Evolutionary conservation across 2,888 invertebrate genomes (phyloP), one percentile per base, ranked within the genome.

Genomic region (Lasioglossum oenotherae): DNA sequence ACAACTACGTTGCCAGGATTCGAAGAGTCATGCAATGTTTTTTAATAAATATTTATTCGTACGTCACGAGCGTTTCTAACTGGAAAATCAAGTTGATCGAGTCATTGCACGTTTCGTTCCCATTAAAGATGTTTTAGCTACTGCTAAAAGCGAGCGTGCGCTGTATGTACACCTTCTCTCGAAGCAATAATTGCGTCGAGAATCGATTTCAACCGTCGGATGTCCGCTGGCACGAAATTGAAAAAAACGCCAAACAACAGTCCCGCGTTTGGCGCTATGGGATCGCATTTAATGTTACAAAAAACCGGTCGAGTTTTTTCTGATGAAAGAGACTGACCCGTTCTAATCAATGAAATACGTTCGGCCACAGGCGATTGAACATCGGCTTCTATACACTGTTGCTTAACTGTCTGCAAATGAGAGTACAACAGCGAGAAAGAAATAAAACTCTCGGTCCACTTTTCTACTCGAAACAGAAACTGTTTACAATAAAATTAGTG

Each of bases 271-370:
- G 27, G 67, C 84, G 78, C 35, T 64, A 76, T 31, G 53, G 75
- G 83, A 79, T 72, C 38, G 78, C 78, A 72, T 83, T 87, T 78
- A 82, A 83, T 69, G 78, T 76, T 81, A 72, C 76, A 73, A 46
- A 57, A 72, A 75, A 53, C 31, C 6, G 23, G 12, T 31, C 72
- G 64, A 60, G 81, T 72, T 84, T 81, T 44, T 77, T 77, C 64
- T 46, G 82, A 83, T 81, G 81, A 84, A 88, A 87, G 78, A 57
- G 60, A 38, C 71, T 41, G 69, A 76, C 60, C 53, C 67, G 74
- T 74, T 80, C 75, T 88, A 88, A 90, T 85, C 81, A 84, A 85
- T 73, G 74, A 77, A 85, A 85, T 74, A 88, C 79, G 80, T 73
- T 87, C 71, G 78, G 57, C 80, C 74, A 60, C 79, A 78, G 38